Evolutionary conservation across 2,797 vertebrate species (phyloP).

Genomic region (Eleutherodactylus coqui): DNA sequence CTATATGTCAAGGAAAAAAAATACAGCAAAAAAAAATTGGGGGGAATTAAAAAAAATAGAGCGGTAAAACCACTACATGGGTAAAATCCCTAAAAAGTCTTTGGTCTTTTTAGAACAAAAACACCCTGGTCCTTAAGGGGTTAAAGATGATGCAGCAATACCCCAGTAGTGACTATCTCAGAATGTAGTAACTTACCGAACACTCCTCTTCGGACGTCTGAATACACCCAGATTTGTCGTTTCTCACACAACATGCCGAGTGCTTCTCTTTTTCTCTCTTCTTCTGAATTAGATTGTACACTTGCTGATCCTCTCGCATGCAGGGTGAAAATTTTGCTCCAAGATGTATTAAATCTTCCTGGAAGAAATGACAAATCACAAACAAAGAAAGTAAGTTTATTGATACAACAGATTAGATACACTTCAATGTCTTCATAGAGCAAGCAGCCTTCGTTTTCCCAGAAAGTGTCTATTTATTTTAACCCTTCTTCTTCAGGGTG

Average conservation of each 20-base stretch:
- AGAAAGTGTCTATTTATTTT: background rate
- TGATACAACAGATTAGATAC: background rate
- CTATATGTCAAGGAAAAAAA: no score
- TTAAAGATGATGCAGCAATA: background rate
- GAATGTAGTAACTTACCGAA: slow-evolving; percentile 80
- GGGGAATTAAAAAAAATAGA: no score
- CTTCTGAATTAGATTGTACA: slow-evolving; percentile 87
- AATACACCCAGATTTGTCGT: slow-evolving; percentile 93
- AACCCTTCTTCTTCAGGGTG: background rate
- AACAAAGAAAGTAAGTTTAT: background rate
- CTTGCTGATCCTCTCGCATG: slow-evolving; percentile 94
- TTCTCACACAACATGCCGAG: slow-evolving; percentile 95
- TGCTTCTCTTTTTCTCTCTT: slow-evolving; percentile 83
- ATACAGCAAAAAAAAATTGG: no score
- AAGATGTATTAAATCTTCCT: slow-evolving; percentile 97
- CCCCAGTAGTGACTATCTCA: background rate
- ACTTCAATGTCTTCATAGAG: background rate
- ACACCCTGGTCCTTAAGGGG: no score
- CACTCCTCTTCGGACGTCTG: slow-evolving; percentile 95
- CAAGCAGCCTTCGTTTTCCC: background rate
- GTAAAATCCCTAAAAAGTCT: no score
- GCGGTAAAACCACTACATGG: no score
- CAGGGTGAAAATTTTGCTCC: slow-evolving; percentile 98
- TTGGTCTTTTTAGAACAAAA: no score
- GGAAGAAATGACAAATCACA: slow-evolving; percentile 32